phyloP scores from a whole-genome alignment of 2,113 vertebrate species.

The Archilochus colubris region DNA sequence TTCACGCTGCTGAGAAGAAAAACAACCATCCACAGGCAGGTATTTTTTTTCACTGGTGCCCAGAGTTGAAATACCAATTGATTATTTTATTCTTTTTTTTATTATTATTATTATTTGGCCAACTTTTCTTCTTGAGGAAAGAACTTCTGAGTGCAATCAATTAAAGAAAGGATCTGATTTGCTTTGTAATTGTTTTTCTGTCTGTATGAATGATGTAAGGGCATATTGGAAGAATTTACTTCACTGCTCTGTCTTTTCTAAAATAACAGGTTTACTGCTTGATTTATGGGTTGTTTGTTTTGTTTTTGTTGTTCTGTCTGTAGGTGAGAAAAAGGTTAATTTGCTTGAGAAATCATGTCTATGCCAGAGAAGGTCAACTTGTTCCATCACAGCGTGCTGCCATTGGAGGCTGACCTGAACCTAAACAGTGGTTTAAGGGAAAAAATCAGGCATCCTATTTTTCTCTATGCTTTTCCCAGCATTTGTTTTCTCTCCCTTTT shows the following conservation, averaged over 20 bases:
- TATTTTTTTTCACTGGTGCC: not conserved
- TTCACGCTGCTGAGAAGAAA: not conserved
- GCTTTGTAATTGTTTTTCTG: constrained; percentile 73
- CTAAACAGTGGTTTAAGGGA: constrained; percentile 9
- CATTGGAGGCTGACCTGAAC: constrained; percentile 49
- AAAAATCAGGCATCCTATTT: constrained; percentile 51
- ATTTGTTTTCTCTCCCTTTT: not conserved
- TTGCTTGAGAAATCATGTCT: constrained; percentile 72
- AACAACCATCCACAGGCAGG: not conserved
- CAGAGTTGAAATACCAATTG: constrained; percentile 1
- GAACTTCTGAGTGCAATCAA: constrained; percentile 66
- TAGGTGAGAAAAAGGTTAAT: constrained; percentile 71
- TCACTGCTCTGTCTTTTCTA: constrained; percentile 54
- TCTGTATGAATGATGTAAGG: constrained; percentile 69
- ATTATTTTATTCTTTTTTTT: not conserved
- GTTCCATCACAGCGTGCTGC: constrained; percentile 63
- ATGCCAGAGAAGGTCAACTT: constrained; percentile 69
- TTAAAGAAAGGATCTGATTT: constrained; percentile 71
- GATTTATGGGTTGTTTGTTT: constrained; percentile 72
- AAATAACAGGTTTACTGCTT: constrained; percentile 65
- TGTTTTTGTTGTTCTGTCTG: constrained; percentile 66
- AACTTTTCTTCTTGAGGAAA: constrained; percentile 38
- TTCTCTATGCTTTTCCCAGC: not conserved
- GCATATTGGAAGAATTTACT: constrained; percentile 65
- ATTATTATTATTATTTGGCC: not conserved